Conservation (phyloP, 92 coral and sea anemone species). For the Zoanthus gigantus region DNA sequence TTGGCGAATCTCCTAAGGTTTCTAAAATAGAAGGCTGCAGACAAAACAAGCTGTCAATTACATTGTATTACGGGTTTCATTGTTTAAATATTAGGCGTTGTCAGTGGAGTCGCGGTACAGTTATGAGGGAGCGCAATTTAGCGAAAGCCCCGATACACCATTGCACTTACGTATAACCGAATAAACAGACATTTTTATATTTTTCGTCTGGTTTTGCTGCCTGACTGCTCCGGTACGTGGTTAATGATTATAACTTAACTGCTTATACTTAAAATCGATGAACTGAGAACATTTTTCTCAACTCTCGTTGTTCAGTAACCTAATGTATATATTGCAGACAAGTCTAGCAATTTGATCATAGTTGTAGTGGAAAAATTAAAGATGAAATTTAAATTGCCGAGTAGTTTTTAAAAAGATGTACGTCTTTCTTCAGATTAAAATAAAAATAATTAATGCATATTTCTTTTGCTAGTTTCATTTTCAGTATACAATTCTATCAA, state of each 20-base stretch:
- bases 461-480: neutral
- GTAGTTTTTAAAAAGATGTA: too few relatives aligned
- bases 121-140: neutral
- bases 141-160: constrained; percentile 14
- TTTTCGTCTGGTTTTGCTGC: neutral
- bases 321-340: too few relatives aligned
- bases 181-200: neutral
- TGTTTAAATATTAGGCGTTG: constrained; percentile 54
- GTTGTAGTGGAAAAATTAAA: neutral
- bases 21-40: constrained; percentile 68
- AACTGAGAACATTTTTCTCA: neutral
- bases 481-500: constrained; percentile 18
- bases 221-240: neutral
- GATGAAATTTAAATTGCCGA: too few relatives aligned
- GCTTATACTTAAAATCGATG: neutral
- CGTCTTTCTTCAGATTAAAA: too few relatives aligned
- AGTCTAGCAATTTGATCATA: too few relatives aligned
- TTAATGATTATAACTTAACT: neutral
- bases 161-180: neutral
- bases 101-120: constrained; percentile 40
- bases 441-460: neutral
- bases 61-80: constrained; percentile 73
- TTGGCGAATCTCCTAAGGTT: constrained; percentile 58
- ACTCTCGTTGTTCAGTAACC: neutral
- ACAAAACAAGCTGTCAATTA: constrained; percentile 79